A percentile compares a stretch with the other conserved stretches of the same genome.
phyloP scores from a whole-genome alignment of 2,888 invertebrate genomes.

The Limnephilus auricula region DNA sequence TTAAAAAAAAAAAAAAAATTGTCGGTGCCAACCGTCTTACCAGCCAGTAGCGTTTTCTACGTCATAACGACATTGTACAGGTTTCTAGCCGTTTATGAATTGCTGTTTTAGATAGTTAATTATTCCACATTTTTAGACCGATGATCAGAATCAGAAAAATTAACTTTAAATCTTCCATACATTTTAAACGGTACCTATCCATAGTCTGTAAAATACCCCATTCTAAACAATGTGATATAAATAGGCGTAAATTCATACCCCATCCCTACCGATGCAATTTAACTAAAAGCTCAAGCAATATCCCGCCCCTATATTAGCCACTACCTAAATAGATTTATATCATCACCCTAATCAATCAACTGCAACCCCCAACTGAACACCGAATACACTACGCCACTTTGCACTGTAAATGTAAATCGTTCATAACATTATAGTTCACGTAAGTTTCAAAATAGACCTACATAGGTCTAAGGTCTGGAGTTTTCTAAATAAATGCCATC shows the following conservation, averaged over 20 bases:
- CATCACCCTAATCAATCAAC: neutral
- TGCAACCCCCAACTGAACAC: neutral
- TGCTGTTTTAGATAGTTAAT: too few species aligned
- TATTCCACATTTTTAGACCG: too few species aligned
- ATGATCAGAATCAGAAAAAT: too few species aligned
- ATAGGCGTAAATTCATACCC: neutral
- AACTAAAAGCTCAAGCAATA: neutral
- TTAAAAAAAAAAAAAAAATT: too few species aligned
- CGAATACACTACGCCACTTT: neutral
- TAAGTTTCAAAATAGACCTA: neutral
- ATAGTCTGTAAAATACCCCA: neutral
- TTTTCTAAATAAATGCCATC: too few species aligned
- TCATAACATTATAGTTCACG: neutral
- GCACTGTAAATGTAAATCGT: neutral
- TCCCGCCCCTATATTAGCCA: neutral
- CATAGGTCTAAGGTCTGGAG: neutral
- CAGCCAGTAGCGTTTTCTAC: too few species aligned
- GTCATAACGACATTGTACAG: too few species aligned
- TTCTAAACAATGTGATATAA: neutral
- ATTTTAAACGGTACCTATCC: too few species aligned
- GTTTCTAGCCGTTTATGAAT: too few species aligned
- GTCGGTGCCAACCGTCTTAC: too few species aligned
- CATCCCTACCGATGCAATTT: neutral
- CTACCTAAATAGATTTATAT: neutral
- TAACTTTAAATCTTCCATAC: too few species aligned